These are phyloP conservation scores for Hymenochirus boettgeri DNA, from an alignment of 2,113 vertebrate genomes.

Conservation along the genomic window DNA sequence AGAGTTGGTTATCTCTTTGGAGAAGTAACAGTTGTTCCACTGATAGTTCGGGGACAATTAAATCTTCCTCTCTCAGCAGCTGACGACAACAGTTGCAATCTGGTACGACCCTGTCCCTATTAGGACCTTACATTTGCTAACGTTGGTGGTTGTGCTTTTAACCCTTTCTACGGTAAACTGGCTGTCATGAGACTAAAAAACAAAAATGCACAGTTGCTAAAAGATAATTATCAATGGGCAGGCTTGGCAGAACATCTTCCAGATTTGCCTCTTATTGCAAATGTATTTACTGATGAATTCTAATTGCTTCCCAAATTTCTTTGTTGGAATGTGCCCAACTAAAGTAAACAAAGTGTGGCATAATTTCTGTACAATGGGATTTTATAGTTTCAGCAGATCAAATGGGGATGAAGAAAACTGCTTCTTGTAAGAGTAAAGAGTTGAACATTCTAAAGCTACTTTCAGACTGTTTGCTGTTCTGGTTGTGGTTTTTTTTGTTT, in stretches of 20 bases:
- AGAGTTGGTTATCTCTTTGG: slow-evolving; percentile 3
- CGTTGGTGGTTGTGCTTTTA: slow-evolving; percentile 4
- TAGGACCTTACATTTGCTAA: slow-evolving; percentile 33
- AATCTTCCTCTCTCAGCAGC: slow-evolving; percentile 40
- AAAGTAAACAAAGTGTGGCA: background rate
- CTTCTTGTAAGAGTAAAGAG: too few relatives aligned
- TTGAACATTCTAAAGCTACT: too few relatives aligned
- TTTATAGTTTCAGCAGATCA: too few relatives aligned
- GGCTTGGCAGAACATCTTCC: background rate
- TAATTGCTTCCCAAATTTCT: background rate
- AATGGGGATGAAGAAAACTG: too few relatives aligned
- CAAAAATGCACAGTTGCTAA: background rate
- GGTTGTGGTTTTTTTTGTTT: too few relatives aligned
- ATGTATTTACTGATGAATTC: background rate
- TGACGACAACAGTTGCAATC: slow-evolving; percentile 41
- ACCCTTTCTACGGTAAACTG: background rate
- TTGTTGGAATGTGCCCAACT: background rate
- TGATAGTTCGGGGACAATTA: slow-evolving; percentile 14
- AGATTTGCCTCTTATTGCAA: background rate
- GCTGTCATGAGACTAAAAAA: background rate
- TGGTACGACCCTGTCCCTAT: slow-evolving; percentile 16
- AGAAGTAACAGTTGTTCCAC: slow-evolving; percentile 35
- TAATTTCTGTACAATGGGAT: too few relatives aligned
- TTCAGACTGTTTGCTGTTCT: too few relatives aligned
- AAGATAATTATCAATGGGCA: background rate